Evolutionary conservation across 2,113 vertebrate species (phyloP).

Genomic region (Proteles cristata): DNA sequence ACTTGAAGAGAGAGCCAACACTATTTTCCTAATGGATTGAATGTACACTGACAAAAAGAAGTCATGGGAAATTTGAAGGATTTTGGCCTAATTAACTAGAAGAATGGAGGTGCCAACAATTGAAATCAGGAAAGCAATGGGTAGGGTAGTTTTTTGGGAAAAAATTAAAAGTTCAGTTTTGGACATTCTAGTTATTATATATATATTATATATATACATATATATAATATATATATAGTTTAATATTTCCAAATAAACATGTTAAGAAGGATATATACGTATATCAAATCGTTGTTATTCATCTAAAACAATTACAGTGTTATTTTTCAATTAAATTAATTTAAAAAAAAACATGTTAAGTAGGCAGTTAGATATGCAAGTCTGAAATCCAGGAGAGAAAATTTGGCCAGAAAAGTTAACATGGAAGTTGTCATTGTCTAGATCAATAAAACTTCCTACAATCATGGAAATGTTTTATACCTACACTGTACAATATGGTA

Average conservation of each 20-base stretch:
- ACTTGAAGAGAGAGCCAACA: background rate
- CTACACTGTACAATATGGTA: background rate
- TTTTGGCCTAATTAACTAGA: background rate
- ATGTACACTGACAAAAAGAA: slow-evolving; percentile 2
- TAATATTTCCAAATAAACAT: background rate
- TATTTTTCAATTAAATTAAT: background rate
- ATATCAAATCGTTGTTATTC: background rate
- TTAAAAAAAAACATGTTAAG: background rate
- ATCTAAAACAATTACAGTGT: background rate
- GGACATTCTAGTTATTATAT: background rate
- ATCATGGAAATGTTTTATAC: background rate
- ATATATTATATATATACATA: no score
- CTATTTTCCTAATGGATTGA: background rate
- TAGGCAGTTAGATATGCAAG: background rate
- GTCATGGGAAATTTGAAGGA: background rate
- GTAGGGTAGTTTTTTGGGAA: background rate
- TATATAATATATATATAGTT: no score
- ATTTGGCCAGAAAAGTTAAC: background rate
- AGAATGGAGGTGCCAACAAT: background rate
- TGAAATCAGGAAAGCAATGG: background rate
- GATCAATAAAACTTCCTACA: background rate
- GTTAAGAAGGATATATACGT: background rate
- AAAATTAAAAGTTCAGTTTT: background rate
- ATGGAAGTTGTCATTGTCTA: background rate
- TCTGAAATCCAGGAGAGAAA: slow-evolving; percentile 8